phyloP scores from a whole-genome alignment of 2,797 vertebrate genomes.

The Apogon hyalosoma region DNA sequence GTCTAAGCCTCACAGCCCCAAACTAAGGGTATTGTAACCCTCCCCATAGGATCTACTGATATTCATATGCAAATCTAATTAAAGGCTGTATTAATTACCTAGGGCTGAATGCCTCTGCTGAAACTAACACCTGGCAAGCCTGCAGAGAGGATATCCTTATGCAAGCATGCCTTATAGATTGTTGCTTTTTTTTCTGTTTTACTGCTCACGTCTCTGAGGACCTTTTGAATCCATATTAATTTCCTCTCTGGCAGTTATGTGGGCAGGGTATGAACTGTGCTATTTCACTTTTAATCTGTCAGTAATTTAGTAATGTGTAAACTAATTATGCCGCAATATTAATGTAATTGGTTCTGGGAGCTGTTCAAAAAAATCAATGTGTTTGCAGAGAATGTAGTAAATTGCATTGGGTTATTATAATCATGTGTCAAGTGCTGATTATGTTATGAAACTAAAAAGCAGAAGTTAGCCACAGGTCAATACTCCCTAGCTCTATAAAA shows the following conservation, averaged over 20 bases:
- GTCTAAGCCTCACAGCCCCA: slow-evolving; percentile 28
- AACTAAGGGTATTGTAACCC: slow-evolving; percentile 51
- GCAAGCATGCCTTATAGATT: slow-evolving; percentile 94
- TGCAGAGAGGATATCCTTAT: slow-evolving; percentile 92
- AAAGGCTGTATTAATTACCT: slow-evolving; percentile 89
- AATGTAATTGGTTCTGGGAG: slow-evolving; percentile 96
- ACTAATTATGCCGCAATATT: slow-evolving; percentile 99
- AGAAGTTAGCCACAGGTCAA: slow-evolving; percentile 85
- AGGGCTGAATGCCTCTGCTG: slow-evolving; percentile 81
- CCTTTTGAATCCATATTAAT: slow-evolving; percentile 99
- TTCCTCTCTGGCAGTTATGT: slow-evolving; percentile 99
- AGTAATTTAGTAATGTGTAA: slow-evolving; percentile 99
- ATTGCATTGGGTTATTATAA: slow-evolving; percentile 91
- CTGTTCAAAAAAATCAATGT: slow-evolving; percentile 96
- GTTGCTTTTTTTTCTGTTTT: slow-evolving; percentile 79
- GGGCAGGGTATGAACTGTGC: slow-evolving; percentile 93
- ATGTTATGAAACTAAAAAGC: slow-evolving; percentile 90
- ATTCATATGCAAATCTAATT: slow-evolving; percentile 87
- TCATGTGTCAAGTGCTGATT: slow-evolving; percentile 90
- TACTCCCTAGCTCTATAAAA: slow-evolving; percentile 82
- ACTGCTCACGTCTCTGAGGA: slow-evolving; percentile 90
- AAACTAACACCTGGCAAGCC: slow-evolving; percentile 86
- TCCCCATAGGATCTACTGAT: slow-evolving; percentile 55
- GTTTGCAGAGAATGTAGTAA: slow-evolving; percentile 92
- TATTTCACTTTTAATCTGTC: slow-evolving; percentile 99